These are phyloP conservation scores for Thalassarche chlororhynchos DNA, from an alignment of 2,113 vertebrate species.

Conservation along the genomic window DNA sequence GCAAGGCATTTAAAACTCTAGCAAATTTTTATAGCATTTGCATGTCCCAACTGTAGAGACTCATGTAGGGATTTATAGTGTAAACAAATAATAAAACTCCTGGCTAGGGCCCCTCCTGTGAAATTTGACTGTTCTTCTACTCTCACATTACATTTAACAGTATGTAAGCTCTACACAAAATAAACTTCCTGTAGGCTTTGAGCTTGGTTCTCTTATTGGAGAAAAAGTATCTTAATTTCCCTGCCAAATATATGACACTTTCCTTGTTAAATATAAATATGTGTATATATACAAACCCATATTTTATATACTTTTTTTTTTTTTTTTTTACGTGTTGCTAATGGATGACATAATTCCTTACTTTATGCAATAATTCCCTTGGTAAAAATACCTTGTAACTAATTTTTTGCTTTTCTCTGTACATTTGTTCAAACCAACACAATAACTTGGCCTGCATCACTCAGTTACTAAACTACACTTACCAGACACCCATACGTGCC, in stretches of 20 bases:
- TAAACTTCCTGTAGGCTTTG: background rate
- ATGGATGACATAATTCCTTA: background rate
- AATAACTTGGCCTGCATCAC: background rate
- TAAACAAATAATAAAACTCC: background rate
- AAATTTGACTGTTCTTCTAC: background rate
- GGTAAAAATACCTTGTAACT: background rate
- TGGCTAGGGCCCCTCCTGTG: background rate
- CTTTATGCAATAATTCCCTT: background rate
- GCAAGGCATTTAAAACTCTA: background rate
- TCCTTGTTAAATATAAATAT: background rate
- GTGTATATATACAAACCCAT: background rate
- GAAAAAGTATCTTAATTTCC: background rate
- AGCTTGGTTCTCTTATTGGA: background rate
- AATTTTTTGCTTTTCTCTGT: background rate
- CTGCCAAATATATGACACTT: background rate
- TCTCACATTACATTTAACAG: background rate
- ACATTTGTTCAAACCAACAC: background rate
- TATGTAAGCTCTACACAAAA: background rate
- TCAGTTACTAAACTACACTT: background rate
- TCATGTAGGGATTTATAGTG: background rate
- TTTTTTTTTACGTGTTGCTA: background rate
- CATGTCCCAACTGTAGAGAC: background rate
- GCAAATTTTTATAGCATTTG: background rate
- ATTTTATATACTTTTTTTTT: background rate
- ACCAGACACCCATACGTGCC: background rate